Conservation (phyloP, 2,113 vertebrate genomes). For the Xenopus borealis region DNA sequence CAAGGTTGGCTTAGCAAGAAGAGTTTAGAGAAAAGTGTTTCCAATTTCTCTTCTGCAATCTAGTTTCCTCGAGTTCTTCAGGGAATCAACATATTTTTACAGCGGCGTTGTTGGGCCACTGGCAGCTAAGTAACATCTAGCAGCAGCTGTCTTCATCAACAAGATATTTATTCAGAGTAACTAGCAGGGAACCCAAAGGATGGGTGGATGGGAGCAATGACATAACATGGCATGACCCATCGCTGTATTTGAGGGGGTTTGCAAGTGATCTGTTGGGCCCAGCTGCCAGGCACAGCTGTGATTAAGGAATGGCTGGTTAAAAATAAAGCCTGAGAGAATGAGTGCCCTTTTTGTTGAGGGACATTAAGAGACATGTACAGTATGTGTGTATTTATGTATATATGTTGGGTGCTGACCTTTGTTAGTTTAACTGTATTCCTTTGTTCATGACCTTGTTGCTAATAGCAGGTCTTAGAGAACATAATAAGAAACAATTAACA, state of each 20-base stretch:
- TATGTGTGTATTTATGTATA: too few relatives aligned
- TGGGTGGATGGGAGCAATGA: neutral
- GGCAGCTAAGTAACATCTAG: conserved; percentile 7
- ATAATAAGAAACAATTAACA: too few relatives aligned
- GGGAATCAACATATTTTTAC: conserved; percentile 11
- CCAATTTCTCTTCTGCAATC: conserved; percentile 12
- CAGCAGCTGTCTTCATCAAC: conserved; percentile 16
- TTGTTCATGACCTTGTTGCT: too few relatives aligned
- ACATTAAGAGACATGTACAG: too few relatives aligned
- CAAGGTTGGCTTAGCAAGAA: conserved; percentile 35
- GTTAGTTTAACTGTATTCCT: too few relatives aligned
- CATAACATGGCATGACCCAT: conserved; percentile 8
- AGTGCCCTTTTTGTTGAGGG: too few relatives aligned
- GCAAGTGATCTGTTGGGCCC: neutral
- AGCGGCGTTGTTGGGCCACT: neutral
- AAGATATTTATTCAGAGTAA: conserved; percentile 7
- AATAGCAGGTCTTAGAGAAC: too few relatives aligned
- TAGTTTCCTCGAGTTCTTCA: conserved; percentile 4
- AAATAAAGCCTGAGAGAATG: too few relatives aligned
- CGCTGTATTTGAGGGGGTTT: neutral
- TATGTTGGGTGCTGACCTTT: too few relatives aligned
- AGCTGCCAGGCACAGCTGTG: conserved; percentile 7
- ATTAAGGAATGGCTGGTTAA: too few relatives aligned
- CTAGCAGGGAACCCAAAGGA: neutral
- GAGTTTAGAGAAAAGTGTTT: conserved; percentile 20